phyloP scores from a whole-genome alignment of 1,140 invertebrate genomes.

The Oedothorax gibbosus region DNA sequence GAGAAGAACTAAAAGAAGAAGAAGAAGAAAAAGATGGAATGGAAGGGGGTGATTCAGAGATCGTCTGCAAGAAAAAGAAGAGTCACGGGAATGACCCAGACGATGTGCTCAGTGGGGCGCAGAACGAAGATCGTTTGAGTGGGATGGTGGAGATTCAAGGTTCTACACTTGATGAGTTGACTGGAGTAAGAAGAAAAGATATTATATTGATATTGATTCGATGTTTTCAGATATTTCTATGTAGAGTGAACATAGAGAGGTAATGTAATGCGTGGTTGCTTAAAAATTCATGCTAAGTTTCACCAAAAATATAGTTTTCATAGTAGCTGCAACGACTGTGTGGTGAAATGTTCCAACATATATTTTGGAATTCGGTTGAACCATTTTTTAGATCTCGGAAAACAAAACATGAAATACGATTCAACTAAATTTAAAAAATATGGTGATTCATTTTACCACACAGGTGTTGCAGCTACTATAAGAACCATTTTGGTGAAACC shows the following conservation, averaged over 20 bases:
- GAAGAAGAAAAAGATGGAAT: background rate
- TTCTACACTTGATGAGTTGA: background rate
- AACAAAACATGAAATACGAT: too few species aligned
- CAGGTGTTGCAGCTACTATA: too few species aligned
- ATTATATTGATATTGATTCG: background rate
- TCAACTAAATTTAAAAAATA: too few species aligned
- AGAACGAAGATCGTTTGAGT: slow-evolving; percentile 9
- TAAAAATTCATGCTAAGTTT: background rate
- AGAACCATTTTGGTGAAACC: too few species aligned
- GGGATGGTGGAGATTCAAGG: slow-evolving; percentile 38
- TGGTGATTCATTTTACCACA: too few species aligned
- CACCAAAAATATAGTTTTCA: too few species aligned
- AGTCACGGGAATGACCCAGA: slow-evolving; percentile 56
- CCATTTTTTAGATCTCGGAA: too few species aligned
- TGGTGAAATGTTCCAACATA: too few species aligned
- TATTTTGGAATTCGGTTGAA: too few species aligned
- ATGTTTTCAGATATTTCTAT: too few species aligned
- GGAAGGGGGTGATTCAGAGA: slow-evolving; percentile 37
- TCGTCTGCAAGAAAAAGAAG: slow-evolving; percentile 35
- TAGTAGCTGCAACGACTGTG: too few species aligned
- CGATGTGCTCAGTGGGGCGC: slow-evolving; percentile 20
- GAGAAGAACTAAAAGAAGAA: slow-evolving; percentile 13
- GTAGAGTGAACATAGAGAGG: background rate
- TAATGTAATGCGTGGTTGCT: background rate
- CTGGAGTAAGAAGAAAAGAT: background rate